phyloP scores from a whole-genome alignment of 2,113 vertebrate species.

The Lates calcarifer region DNA sequence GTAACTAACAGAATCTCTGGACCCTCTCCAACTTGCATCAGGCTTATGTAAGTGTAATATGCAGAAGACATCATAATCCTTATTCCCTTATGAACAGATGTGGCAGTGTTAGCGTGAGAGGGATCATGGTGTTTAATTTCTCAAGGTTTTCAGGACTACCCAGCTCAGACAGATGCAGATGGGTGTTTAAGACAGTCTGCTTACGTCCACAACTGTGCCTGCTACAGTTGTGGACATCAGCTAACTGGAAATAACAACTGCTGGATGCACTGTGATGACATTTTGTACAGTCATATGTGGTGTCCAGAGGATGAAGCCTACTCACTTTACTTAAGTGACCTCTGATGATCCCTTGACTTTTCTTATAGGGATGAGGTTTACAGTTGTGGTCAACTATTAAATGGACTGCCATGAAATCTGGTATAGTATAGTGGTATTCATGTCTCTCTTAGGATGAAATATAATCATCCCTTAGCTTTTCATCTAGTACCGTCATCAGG shows the following conservation, averaged over 20 bases:
- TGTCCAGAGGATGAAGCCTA: background rate
- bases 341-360: background rate
- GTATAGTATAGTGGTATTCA: too few relatives aligned
- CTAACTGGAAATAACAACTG: background rate
- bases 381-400: too few relatives aligned
- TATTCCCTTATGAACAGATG: conserved; percentile 12
- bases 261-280: background rate
- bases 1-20: background rate
- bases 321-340: background rate
- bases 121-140: background rate
- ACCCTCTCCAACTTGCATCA: conserved; percentile 14
- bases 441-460: too few relatives aligned
- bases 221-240: background rate
- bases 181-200: conserved; percentile 13
- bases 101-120: background rate
- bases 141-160: background rate
- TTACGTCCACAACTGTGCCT: background rate
- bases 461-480: background rate
- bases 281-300: background rate
- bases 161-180: background rate
- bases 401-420: too few relatives aligned
- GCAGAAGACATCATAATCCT: conserved; percentile 20
- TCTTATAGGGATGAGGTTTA: too few relatives aligned
- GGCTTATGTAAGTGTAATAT: conserved; percentile 8
- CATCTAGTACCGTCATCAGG: background rate